A percentile compares a stretch with the other conserved stretches of the same genome.
Conservation (phyloP, 2,113 vertebrate genomes). For the Tauraco erythrolophus region DNA sequence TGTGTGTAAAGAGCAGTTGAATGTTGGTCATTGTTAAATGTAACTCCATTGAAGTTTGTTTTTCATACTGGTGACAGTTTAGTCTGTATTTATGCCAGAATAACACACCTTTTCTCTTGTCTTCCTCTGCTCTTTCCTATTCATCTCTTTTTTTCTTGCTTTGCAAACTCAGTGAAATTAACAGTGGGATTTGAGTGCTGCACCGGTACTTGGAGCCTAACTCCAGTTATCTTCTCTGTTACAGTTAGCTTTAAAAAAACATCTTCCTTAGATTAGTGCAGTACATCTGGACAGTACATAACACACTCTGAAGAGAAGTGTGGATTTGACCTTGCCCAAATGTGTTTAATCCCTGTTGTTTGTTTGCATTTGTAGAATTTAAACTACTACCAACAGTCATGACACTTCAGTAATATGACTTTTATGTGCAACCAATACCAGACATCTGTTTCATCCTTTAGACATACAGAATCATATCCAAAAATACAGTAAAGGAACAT, state of each 20-base stretch:
- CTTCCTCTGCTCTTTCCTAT: background rate
- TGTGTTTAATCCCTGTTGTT: slow-evolving; percentile 35
- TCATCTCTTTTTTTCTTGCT: background rate
- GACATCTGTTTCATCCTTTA: slow-evolving; percentile 39
- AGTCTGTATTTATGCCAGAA: background rate
- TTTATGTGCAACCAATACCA: slow-evolving; percentile 1
- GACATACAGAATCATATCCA: background rate
- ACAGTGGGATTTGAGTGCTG: background rate
- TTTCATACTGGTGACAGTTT: background rate
- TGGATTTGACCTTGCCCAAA: slow-evolving; percentile 39
- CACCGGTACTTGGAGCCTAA: background rate
- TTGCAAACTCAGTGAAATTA: background rate
- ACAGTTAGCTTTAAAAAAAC: background rate
- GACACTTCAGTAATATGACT: slow-evolving; percentile 6
- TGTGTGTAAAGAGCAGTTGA: background rate
- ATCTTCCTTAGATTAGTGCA: background rate
- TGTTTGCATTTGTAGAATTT: slow-evolving; percentile 29
- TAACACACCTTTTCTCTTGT: background rate
- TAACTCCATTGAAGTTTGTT: background rate
- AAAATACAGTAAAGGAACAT: background rate
- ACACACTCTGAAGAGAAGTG: background rate
- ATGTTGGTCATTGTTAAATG: background rate
- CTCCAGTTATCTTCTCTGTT: background rate
- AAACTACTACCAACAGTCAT: slow-evolving; percentile 2
- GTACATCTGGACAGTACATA: background rate